Conservation (phyloP, 30 jellyfish, hydroid and myxozoan genomes). For the Haliclystus octoradiatus region DNA sequence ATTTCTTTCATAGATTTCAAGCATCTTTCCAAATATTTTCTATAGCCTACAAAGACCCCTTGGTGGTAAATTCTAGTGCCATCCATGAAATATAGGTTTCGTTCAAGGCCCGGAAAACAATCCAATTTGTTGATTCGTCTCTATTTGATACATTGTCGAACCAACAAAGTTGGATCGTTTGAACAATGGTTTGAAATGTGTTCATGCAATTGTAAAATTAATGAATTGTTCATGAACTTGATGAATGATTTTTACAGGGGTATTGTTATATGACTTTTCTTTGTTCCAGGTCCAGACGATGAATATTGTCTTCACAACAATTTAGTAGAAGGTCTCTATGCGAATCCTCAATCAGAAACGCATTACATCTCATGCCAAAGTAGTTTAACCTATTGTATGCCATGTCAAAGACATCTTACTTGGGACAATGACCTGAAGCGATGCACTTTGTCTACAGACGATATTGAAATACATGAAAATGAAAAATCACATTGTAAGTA, state of each 20-base stretch:
- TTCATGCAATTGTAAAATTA: too few relatives aligned
- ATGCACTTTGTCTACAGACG: not conserved
- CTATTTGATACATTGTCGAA: too few relatives aligned
- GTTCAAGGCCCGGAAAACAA: too few relatives aligned
- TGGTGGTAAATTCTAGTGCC: too few relatives aligned
- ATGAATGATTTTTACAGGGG: not conserved
- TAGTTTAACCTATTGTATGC: not conserved
- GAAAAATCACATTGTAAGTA: not conserved
- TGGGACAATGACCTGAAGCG: not conserved
- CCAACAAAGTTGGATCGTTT: too few relatives aligned
- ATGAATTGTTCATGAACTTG: too few relatives aligned
- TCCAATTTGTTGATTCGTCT: too few relatives aligned
- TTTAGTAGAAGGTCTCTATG: not conserved
- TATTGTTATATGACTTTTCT: not conserved
- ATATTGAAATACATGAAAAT: not conserved
- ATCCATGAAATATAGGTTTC: too few relatives aligned
- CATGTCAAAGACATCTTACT: not conserved
- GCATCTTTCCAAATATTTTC: too few relatives aligned
- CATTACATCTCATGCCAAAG: not conserved
- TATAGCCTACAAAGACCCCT: too few relatives aligned
- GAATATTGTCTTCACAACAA: not conserved
- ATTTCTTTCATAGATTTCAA: too few relatives aligned
- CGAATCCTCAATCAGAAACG: not conserved
- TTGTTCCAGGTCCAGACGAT: not conserved
- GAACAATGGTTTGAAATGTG: too few relatives aligned